Base-by-base conservation (phyloP, 2,113 vertebrate species). In the Tamias sibiricus region DNA sequence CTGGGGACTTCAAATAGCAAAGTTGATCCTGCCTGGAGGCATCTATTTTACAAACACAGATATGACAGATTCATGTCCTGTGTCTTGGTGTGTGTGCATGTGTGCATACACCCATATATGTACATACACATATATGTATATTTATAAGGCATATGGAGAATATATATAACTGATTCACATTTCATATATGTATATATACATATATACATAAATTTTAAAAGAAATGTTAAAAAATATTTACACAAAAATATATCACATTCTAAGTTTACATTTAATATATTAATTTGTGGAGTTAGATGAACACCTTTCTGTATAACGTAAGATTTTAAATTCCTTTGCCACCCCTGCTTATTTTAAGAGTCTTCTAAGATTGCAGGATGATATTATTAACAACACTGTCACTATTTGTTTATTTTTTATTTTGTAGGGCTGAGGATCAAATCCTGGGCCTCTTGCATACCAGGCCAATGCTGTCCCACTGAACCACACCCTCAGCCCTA, bases 311-410 rank as follows among this genome's bases (percentile, higher is more conserved):
- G 32, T 52, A 11, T 74, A 80, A 71, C 9, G 13, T 80, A 28
- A 96, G n/a, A 90, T 80, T 71, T 80, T 35, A 74, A 95, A 80
- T 92, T 94, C 28, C 57, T 75, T 64, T 75, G 10, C 14, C 8
- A 16, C 90, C 52, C 37, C 68, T 72, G 40, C 17, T 90, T 90
- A 91, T 49, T 92, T 91, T 59, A 92, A 84, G 40, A 86, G 14
- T 82, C 83, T 86, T 2, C 10, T 83, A 64, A 71, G 26, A 72
- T 28, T 12, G 12, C 9, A 94, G 32, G 24, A 87, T 64, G 30
- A 94, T 22, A 82, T 54, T 54, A 95, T 64, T 77, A 77, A 82
- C 13, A 77, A 35, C 19, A 87, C 19, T 71, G 40, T 59, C 54
- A 77, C n/a, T 20, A 2, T 88, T 52, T 54, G 9, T 30, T 37